Conservation (phyloP, 2,888 invertebrate genomes). For the Listrodromus nycthemerus region DNA sequence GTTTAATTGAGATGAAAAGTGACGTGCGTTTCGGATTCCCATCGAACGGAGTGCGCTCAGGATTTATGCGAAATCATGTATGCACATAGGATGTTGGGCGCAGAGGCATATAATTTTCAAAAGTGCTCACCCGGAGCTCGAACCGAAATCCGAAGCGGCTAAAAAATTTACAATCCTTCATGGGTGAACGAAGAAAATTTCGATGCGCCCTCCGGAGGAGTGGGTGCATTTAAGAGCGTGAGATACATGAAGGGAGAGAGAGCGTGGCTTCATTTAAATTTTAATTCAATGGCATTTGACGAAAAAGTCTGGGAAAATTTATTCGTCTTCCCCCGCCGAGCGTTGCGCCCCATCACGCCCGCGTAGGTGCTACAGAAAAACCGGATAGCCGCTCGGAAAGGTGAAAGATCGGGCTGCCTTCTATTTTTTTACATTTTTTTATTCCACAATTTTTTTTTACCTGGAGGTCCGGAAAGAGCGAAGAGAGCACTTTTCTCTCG, state of each 20-base stretch:
- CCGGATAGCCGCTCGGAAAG: slow-evolving; percentile 16
- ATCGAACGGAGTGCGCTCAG: background rate
- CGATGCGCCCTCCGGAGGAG: slow-evolving; percentile 19
- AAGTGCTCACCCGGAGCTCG: slow-evolving; percentile 28
- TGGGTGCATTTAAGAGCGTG: background rate
- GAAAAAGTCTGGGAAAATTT: slow-evolving; percentile 62
- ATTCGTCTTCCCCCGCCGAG: slow-evolving; percentile 48
- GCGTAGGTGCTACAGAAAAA: slow-evolving; percentile 17
- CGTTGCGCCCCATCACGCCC: slow-evolving; percentile 32
- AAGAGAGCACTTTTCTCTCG: slow-evolving; percentile 40
- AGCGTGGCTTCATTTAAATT: slow-evolving; percentile 60
- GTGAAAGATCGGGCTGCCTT: background rate
- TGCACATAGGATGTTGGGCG: background rate
- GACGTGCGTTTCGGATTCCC: background rate
- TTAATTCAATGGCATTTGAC: slow-evolving; percentile 63
- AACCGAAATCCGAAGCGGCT: background rate
- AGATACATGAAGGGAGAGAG: slow-evolving; percentile 10
- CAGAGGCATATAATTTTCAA: slow-evolving; percentile 43
- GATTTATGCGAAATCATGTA: background rate
- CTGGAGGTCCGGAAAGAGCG: slow-evolving; percentile 35
- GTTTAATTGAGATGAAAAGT: background rate
- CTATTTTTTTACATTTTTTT: slow-evolving; percentile 13
- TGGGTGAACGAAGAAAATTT: slow-evolving; percentile 48
- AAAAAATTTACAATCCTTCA: slow-evolving; percentile 50
- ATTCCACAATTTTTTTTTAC: slow-evolving; percentile 1